Evolutionary conservation across 2,113 vertebrate species (phyloP).

Genomic region (Baryphthengus martii): DNA sequence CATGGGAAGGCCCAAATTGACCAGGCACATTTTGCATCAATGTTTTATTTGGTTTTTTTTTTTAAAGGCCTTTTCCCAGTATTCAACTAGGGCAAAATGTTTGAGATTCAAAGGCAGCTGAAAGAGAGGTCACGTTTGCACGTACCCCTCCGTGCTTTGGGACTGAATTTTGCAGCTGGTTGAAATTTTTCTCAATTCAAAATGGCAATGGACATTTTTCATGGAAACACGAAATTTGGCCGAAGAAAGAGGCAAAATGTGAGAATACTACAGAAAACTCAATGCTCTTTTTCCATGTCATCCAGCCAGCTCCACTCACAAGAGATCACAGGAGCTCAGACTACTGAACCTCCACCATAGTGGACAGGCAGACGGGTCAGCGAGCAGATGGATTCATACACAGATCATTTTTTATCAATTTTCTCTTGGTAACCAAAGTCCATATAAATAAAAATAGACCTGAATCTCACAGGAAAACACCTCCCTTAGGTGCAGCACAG

Average conservation of each 20-base stretch:
- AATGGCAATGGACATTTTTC: not conserved
- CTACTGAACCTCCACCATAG: not conserved
- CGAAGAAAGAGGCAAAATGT: constrained; percentile 1
- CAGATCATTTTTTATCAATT: not conserved
- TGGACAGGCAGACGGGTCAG: not conserved
- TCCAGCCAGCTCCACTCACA: not conserved
- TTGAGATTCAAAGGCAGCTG: not conserved
- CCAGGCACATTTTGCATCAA: rapidly evolving
- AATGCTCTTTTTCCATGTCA: not conserved
- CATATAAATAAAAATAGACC: not conserved
- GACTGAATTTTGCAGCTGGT: constrained; percentile 42
- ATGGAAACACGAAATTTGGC: not conserved
- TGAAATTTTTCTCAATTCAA: constrained; percentile 49
- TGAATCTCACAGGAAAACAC: not conserved
- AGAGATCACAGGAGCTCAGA: not conserved
- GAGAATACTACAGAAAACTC: constrained; percentile 2
- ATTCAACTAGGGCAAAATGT: not conserved
- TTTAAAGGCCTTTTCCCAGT: not conserved
- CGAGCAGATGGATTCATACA: not conserved
- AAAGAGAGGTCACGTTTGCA: not conserved
- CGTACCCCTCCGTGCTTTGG: not conserved
- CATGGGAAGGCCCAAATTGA: rapidly evolving
- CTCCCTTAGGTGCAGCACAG: not conserved
- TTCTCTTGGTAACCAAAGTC: not conserved
- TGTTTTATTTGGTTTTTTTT: not conserved